Percentiles rank a stretch among this genome's conserved stretches.
Conservation (phyloP, 2,113 vertebrate species). For the Hydropotes inermis region DNA sequence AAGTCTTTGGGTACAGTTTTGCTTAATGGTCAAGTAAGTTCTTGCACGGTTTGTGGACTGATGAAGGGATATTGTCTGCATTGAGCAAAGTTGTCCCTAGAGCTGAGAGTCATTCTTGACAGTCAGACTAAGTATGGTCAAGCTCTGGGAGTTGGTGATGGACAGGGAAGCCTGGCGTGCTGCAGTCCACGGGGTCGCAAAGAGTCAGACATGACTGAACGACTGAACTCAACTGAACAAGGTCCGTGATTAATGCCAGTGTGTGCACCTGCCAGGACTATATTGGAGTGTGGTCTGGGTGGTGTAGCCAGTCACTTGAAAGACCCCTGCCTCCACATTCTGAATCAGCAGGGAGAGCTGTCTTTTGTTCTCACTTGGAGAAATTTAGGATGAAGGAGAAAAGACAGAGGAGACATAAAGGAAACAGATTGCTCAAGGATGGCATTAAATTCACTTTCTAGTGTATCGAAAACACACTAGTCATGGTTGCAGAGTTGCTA, state of each 20-base stretch:
- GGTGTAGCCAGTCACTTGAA: not conserved
- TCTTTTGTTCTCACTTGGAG: not conserved
- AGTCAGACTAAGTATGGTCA: not conserved
- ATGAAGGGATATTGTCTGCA: not conserved
- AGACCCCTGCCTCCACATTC: not conserved
- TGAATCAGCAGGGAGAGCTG: not conserved
- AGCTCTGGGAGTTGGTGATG: not conserved
- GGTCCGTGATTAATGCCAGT: not conserved
- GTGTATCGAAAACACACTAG: not conserved
- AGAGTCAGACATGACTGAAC: not conserved
- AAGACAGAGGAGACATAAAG: not conserved
- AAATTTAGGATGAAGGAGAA: not conserved
- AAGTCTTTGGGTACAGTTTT: not conserved
- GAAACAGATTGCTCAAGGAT: not conserved
- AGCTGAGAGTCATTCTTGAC: not conserved
- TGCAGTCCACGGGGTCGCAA: not conserved
- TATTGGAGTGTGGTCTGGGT: not conserved
- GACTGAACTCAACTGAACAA: not conserved
- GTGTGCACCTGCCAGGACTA: not conserved
- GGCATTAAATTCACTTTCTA: not conserved
- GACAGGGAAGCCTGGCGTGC: not conserved
- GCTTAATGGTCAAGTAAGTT: not conserved
- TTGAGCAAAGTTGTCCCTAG: not conserved
- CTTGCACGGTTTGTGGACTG: not conserved
- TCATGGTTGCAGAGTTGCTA: not conserved